Base-by-base conservation (phyloP, 1,140 invertebrate genomes). In the Aradophagus sp. region DNA sequence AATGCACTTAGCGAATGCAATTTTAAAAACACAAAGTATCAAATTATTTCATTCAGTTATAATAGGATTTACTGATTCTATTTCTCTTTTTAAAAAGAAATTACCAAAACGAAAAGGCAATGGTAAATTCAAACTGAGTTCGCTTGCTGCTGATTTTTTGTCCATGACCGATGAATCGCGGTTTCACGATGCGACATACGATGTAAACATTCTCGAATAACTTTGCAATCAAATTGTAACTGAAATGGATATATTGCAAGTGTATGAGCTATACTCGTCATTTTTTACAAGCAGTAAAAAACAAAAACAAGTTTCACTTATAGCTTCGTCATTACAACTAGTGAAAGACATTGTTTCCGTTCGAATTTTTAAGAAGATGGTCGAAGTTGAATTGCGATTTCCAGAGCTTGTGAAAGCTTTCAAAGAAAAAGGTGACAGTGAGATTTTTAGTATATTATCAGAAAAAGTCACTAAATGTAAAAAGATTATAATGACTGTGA, bases 391-490 rank as follows among this genome's bases (percentile, higher is more conserved):
- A 32, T 55, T 55, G 20, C 15, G 34, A 32, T 14, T 55, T 26
- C 11, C 16, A 5, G 17, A 55, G 19, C 38, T 55, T 42, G 26
- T 32, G 2, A 55, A 12, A 34, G 23, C 11, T 13, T 41, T 20
- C 7, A 41, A 34, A 32, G 38, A 41, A 55, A 41, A 34, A 34
- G 38, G 38, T 4, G 14, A 42, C 32, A 32, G 1, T 14, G 17
- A 42, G 26, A 32, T 34, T 34, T 16, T 6, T 14, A 32, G 8
- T 34, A 14, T 55, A 7, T 8, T 55, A 15, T 13, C 50, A 34
- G 1, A 34, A 20, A 42, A 55, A 55, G 50, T 55, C 14, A 55
- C 50, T 2, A 55, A 55, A 35, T 42, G 34, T 42, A 42, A 55
- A 6, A 55, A 32, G 26, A 42, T 55, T 23, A 14, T 55, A 16